Evolutionary conservation across 2,888 invertebrate genomes (phyloP).

Genomic region (Mythimna ferrago): DNA sequence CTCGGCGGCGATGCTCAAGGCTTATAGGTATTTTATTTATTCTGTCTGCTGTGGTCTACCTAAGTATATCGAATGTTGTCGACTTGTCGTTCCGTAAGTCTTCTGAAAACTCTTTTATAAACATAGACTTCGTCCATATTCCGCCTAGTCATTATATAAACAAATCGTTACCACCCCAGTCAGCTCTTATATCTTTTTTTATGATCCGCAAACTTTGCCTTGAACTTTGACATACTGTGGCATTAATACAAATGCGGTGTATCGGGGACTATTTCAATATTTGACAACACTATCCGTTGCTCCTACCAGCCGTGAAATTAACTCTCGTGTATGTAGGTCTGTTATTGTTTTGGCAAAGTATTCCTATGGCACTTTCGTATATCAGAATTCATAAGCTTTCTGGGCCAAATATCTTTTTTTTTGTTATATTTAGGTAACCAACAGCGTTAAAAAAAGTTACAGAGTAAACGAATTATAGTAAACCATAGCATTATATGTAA

Average conservation of each 20-base stretch:
- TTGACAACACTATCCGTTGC: constrained; percentile 18
- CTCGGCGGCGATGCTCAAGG: too few species aligned
- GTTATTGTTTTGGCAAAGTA: constrained; percentile 10
- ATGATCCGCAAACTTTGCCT: constrained; percentile 3
- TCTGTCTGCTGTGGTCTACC: too few species aligned
- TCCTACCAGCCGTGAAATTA: constrained; percentile 32
- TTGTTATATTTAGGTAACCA: too few species aligned
- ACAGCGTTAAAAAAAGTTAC: too few species aligned
- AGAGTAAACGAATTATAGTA: too few species aligned
- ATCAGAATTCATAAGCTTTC: too few species aligned
- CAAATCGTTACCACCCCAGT: constrained; percentile 30
- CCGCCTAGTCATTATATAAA: background rate
- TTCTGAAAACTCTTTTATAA: background rate
- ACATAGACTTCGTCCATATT: constrained; percentile 1
- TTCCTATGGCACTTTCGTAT: background rate
- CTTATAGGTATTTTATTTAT: too few species aligned
- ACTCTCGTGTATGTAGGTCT: background rate
- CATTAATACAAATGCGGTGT: background rate
- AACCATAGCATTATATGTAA: too few species aligned
- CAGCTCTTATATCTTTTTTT: constrained; percentile 9
- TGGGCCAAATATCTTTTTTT: too few species aligned
- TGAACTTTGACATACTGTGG: constrained; percentile 31
- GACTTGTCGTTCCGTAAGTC: too few species aligned
- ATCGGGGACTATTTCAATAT: constrained; percentile 5
- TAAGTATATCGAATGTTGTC: too few species aligned